Base-by-base conservation (phyloP, 2,113 vertebrate species). In the Helogale parvula region DNA sequence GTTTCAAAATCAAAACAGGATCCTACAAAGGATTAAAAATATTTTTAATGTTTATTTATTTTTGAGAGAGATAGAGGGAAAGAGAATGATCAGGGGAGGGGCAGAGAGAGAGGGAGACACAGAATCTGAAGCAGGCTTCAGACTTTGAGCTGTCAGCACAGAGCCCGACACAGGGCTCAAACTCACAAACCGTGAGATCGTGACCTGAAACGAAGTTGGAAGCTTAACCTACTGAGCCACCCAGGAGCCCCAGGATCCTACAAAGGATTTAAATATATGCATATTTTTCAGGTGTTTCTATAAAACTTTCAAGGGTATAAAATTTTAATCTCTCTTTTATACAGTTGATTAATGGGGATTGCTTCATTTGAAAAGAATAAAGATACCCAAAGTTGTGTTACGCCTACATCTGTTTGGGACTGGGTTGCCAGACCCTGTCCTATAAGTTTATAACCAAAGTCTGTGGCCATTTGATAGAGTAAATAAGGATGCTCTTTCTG, bases 1-100 rank as follows among this genome's bases (percentile, higher is more conserved):
- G 72, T 79, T 77, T 79, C 69, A 52, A 68, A 95, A 31, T 87
- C 45, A 93, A 72, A 97, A 69, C 23, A 68, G n/a, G 38, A 31
- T 33, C 35, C 50, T 66, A 66, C 0, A 25, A 57, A 79, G 41
- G 15, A 45, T 13, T 69, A 7, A 14, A 47, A 47, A 47, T 47
- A 10, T 47, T 47, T 47, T 47, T 1, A 47, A 47, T 47, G 45
- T 47, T 47, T 47, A 47, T 47, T 47, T 47, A 47, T 47, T 47
- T 47, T 47, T 47, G 45, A 47, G 45, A 47, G 45, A 47, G 45
- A 47, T 41, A 41, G 45, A 47, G 45, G 10, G 45, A 47, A 8
- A 47, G 45, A 47, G 45, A 8, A 47, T 47, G 45, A 47, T 47
- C 45, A 47, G 7, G 45, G 45, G 45, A 47, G 45, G 45, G 45